Evolutionary conservation across 2,888 invertebrate genomes (phyloP).

Genomic region (Torymus tubicola): DNA sequence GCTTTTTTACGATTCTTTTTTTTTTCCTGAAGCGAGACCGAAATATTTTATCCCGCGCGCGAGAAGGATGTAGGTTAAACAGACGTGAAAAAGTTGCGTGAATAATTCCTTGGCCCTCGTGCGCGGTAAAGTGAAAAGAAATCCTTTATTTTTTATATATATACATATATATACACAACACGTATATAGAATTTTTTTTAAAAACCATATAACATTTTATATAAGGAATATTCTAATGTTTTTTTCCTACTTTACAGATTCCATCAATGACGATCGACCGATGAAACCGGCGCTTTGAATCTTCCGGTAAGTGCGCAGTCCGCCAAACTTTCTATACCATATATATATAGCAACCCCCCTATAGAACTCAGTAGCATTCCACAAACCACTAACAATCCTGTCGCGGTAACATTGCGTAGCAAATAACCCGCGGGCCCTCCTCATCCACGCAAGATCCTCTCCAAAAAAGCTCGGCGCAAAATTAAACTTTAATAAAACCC

Average conservation of each 20-base stretch:
- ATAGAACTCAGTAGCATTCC: no score
- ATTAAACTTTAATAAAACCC: conserved; percentile 33
- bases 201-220: no score
- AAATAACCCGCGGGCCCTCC: no score
- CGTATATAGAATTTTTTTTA: no score
- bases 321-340: no score
- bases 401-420: no score
- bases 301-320: conserved; percentile 21
- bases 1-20: neutral
- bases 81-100: neutral
- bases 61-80: neutral
- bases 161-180: no score
- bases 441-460: no score
- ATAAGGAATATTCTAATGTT: neutral
- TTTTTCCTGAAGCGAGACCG: conserved; percentile 1
- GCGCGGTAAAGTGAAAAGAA: no score
- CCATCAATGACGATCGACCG: neutral
- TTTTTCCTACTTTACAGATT: neutral
- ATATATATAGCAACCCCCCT: no score
- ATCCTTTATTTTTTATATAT: no score
- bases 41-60: conserved; percentile 20
- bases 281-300: neutral
- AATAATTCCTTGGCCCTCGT: neutral
- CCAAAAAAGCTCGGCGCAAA: neutral
- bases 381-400: no score